These are phyloP conservation scores for Marcusenius ussheri DNA, from an alignment of 2,113 vertebrate species.

Conservation along the genomic window DNA sequence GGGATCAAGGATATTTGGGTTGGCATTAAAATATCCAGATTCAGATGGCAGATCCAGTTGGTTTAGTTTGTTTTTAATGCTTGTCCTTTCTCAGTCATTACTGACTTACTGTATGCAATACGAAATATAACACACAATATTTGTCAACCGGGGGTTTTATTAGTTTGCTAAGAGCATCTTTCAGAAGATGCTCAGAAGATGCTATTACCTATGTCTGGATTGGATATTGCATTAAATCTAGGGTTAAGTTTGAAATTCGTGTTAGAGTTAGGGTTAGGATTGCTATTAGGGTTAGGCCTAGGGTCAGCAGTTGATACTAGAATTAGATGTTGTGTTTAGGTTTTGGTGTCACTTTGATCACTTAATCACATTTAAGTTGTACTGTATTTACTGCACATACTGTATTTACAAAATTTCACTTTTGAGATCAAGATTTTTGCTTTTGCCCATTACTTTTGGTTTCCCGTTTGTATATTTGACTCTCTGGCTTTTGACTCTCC, in stretches of 20 bases:
- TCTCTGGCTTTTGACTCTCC: too few relatives aligned
- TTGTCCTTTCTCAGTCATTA: background rate
- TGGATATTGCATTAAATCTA: too few relatives aligned
- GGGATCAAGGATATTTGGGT: background rate
- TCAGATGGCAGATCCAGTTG: background rate
- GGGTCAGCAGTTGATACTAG: background rate
- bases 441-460: too few relatives aligned
- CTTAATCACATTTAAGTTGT: background rate
- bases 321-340: background rate
- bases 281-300: too few relatives aligned
- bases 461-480: too few relatives aligned
- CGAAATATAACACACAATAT: background rate
- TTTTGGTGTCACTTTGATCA: background rate
- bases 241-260: too few relatives aligned
- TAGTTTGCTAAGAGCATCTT: background rate
- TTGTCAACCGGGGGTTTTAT: background rate
- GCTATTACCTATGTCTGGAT: too few relatives aligned
- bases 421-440: too few relatives aligned
- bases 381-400: too few relatives aligned
- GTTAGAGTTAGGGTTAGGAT: too few relatives aligned
- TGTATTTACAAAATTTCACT: too few relatives aligned
- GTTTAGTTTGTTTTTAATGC: background rate
- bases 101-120: background rate
- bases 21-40: background rate
- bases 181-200: too few relatives aligned